Conservation (phyloP, 2,113 vertebrate species). For the Cheilinus undulatus region DNA sequence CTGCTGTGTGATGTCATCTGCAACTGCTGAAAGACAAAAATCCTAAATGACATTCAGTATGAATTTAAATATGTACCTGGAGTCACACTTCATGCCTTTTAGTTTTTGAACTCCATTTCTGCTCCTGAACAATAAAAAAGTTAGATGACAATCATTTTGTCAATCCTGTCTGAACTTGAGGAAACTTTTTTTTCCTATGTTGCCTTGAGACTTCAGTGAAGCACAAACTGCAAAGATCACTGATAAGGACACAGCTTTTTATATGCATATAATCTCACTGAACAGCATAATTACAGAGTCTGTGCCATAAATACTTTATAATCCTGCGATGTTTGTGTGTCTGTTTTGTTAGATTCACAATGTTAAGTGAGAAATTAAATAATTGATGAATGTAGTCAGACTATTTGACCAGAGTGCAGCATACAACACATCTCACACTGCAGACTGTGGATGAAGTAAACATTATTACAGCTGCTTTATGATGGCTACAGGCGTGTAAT, state of each 20-base stretch:
- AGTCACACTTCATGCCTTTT: background rate
- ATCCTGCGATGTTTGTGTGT: background rate
- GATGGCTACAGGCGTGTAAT: background rate
- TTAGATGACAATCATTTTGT: too few relatives aligned
- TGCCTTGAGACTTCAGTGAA: background rate
- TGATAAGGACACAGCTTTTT: background rate
- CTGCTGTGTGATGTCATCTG: too few relatives aligned
- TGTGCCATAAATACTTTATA: background rate
- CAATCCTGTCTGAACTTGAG: too few relatives aligned
- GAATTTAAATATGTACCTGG: background rate
- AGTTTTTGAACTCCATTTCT: background rate
- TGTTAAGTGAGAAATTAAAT: constrained; percentile 17
- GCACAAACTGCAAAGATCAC: background rate
- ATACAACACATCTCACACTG: background rate
- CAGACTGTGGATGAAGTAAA: background rate
- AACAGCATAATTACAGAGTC: background rate
- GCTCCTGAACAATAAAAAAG: too few relatives aligned
- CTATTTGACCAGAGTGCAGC: constrained; percentile 7
- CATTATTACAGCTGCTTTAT: constrained; percentile 3
- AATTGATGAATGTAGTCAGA: constrained; percentile 12
- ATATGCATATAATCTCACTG: background rate
- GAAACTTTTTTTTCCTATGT: background rate
- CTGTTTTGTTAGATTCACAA: background rate
- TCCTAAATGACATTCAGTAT: background rate
- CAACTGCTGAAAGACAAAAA: background rate